phyloP scores from a whole-genome alignment of 2,113 vertebrate genomes.

The Megaleporinus macrocephalus region DNA sequence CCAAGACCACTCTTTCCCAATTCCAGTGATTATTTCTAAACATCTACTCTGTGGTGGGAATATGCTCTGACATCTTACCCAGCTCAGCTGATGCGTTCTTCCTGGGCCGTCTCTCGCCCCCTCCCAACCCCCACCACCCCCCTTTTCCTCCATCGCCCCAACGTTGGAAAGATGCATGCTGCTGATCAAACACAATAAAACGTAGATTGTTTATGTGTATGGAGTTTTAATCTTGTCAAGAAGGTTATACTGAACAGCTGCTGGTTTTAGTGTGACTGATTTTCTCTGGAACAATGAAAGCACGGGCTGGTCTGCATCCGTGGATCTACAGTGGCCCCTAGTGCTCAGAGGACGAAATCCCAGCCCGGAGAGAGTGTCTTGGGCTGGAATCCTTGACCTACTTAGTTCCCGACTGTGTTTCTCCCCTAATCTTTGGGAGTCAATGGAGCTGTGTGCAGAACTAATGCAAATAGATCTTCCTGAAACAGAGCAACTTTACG shows the following conservation, averaged over 20 bases:
- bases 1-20: background rate
- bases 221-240: conserved; percentile 51
- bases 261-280: conserved; percentile 40
- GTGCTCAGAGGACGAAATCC: conserved; percentile 37
- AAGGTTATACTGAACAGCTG: conserved; percentile 48
- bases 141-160: too few species aligned
- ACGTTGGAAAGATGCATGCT: conserved; percentile 28
- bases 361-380: background rate
- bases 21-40: conserved; percentile 21
- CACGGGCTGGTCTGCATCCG: conserved; percentile 8
- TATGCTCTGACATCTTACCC: background rate
- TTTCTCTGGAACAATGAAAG: conserved; percentile 25
- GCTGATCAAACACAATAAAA: conserved; percentile 47
- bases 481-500: conserved; percentile 39
- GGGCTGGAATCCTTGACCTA: conserved; percentile 62
- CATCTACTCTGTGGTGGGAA: background rate
- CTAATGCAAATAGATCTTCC: conserved; percentile 56
- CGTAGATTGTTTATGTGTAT: conserved; percentile 50
- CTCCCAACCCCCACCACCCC: background rate
- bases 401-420: conserved; percentile 51
- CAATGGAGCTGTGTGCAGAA: conserved; percentile 48
- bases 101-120: background rate
- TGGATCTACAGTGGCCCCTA: conserved; percentile 61
- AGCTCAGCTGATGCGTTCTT: background rate
- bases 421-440: conserved; percentile 53